These are phyloP conservation scores for Steinernema khuongi DNA, from an alignment of 1,140 invertebrate species.

Conservation along the genomic window DNA sequence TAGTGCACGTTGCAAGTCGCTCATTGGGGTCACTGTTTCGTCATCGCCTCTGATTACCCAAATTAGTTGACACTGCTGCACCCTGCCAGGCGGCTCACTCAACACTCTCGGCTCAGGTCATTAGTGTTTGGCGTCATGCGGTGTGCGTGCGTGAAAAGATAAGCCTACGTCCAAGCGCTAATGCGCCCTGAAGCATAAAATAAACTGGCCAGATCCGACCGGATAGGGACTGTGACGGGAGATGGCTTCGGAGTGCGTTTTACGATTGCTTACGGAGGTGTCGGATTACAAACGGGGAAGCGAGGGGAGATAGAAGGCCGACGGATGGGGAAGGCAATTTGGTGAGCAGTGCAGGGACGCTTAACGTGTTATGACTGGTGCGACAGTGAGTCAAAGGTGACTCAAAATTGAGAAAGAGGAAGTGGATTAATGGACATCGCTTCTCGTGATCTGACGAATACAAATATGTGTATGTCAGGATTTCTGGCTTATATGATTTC, in stretches of 20 bases:
- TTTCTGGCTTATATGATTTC: too few species aligned
- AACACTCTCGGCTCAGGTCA: neutral
- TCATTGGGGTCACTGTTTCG: too few species aligned
- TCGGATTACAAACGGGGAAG: neutral
- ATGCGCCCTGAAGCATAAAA: neutral
- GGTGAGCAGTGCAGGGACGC: neutral
- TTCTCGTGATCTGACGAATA: too few species aligned
- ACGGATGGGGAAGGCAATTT: neutral
- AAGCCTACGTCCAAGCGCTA: neutral
- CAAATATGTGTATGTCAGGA: too few species aligned
- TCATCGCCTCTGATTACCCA: conserved; percentile 1
- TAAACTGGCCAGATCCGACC: neutral
- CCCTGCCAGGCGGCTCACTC: neutral
- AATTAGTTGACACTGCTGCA: neutral
- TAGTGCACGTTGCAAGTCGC: too few species aligned
- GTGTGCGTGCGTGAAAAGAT: neutral
- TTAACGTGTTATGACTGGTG: neutral
- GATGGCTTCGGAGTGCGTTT: too few species aligned
- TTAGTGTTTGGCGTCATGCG: neutral
- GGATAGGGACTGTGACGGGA: neutral
- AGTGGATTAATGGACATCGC: too few species aligned
- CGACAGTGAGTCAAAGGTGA: too few species aligned
- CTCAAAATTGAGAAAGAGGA: too few species aligned
- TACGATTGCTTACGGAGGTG: neutral
- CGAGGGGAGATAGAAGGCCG: neutral